phyloP scores from a whole-genome alignment of 2,113 vertebrate species.

The Scalopus aquaticus region DNA sequence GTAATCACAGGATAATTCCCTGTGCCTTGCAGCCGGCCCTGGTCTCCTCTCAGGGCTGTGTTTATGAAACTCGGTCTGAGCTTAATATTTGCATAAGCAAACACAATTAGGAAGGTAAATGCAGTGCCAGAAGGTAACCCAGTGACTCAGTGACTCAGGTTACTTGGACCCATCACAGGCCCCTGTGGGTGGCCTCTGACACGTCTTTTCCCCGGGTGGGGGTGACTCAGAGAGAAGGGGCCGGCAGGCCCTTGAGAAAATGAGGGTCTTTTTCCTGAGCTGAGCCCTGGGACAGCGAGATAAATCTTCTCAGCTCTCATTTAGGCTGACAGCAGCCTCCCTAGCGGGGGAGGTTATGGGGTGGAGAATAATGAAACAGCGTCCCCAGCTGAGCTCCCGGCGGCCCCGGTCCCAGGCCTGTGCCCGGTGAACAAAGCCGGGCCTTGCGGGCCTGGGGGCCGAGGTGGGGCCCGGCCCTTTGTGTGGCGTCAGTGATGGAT shows the following conservation, averaged over 20 bases:
- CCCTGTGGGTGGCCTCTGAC: background rate
- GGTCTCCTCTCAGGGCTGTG: background rate
- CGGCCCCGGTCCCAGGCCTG: constrained; percentile 49
- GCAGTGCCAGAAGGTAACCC: background rate
- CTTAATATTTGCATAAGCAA: constrained; percentile 58
- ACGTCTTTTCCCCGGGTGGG: constrained; percentile 14
- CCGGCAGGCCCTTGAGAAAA: constrained; percentile 45
- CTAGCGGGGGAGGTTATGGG: constrained; percentile 74
- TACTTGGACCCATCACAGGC: background rate
- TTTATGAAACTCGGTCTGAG: constrained; percentile 22
- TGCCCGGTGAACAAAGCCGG: constrained; percentile 58
- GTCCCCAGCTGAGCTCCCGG: constrained; percentile 75
- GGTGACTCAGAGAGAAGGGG: constrained; percentile 49
- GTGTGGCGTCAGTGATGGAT: background rate
- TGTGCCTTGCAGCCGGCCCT: background rate
- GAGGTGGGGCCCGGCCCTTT: background rate
- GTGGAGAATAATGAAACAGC: constrained; percentile 75
- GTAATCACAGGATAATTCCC: background rate
- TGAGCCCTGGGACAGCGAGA: constrained; percentile 68
- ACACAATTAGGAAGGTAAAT: constrained; percentile 59
- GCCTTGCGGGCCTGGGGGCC: background rate
- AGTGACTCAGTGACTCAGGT: background rate
- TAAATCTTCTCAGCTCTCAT: constrained; percentile 75
- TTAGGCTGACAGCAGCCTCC: constrained; percentile 68
- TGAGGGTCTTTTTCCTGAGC: constrained; percentile 52